Conservation (phyloP, 2,888 invertebrate species). For the Apodemia hepburni region DNA sequence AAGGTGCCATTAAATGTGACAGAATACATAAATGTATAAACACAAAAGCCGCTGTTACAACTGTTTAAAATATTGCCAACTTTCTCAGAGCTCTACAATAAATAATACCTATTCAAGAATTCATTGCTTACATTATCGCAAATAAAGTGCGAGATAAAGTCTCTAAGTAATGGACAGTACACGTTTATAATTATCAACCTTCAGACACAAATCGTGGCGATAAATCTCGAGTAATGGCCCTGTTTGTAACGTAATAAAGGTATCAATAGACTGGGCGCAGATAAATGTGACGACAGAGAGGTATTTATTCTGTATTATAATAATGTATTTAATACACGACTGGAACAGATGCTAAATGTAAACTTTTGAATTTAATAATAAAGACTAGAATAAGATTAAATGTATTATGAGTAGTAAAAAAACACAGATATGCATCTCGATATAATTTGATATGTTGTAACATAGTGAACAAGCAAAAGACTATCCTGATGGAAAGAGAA, state of each 20-base stretch:
- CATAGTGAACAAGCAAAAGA: too few relatives aligned
- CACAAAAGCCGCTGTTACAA: constrained; percentile 12
- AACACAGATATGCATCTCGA: too few relatives aligned
- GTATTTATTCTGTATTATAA: too few relatives aligned
- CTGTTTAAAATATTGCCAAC: constrained; percentile 16
- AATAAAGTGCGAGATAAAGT: constrained; percentile 23
- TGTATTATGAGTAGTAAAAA: too few relatives aligned
- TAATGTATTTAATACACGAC: too few relatives aligned
- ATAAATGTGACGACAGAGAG: constrained; percentile 31
- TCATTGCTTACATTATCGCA: constrained; percentile 16
- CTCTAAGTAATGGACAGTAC: constrained; percentile 31
- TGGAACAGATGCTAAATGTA: too few relatives aligned
- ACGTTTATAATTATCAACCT: constrained; percentile 38
- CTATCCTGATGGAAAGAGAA: too few relatives aligned
- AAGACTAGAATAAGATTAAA: too few relatives aligned
- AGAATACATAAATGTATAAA: constrained; percentile 13
- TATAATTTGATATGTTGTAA: too few relatives aligned
- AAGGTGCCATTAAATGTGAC: constrained; percentile 7
- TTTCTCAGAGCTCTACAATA: constrained; percentile 14
- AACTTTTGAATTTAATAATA: too few relatives aligned
- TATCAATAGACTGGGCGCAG: constrained; percentile 34
- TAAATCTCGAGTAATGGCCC: constrained; percentile 40
- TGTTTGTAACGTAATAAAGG: constrained; percentile 39
- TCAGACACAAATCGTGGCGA: constrained; percentile 39
- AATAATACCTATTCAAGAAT: constrained; percentile 16